A percentile compares a stretch with the other conserved stretches of the same genome.
phyloP scores from a whole-genome alignment of 2,113 vertebrate species.

The Anolis sagrei region DNA sequence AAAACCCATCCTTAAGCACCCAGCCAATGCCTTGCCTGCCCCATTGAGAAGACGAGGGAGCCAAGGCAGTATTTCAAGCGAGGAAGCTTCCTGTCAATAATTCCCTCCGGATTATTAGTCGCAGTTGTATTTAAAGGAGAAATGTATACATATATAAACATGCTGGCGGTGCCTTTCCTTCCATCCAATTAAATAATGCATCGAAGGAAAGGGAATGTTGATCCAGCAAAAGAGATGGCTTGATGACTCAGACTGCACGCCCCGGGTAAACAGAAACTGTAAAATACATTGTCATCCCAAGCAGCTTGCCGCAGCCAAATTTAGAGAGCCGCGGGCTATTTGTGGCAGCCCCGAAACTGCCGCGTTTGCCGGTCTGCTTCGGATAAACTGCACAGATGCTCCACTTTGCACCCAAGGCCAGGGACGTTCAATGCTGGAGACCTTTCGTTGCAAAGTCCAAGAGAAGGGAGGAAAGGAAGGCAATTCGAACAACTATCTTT shows the following conservation, averaged over 20 bases:
- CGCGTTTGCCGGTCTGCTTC: not conserved
- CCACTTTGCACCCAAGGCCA: not conserved
- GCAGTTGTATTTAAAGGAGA: not conserved
- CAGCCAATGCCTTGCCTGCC: not conserved
- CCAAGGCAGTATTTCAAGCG: not conserved
- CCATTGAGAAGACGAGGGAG: not conserved
- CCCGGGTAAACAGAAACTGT: constrained; percentile 17
- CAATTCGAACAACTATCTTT: not conserved
- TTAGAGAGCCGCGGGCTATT: constrained; percentile 31
- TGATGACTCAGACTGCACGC: not conserved
- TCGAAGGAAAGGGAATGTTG: constrained; percentile 50
- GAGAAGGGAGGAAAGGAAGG: constrained; percentile 43
- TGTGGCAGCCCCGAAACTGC: not conserved
- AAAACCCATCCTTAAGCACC: constrained; percentile 41
- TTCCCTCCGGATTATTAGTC: not conserved
- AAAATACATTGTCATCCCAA: not conserved
- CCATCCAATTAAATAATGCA: constrained; percentile 43
- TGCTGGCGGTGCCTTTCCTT: not conserved
- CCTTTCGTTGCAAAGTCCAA: constrained; percentile 36
- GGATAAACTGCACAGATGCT: constrained; percentile 22
- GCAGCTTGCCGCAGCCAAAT: constrained; percentile 2
- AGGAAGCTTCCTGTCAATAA: rapidly evolving
- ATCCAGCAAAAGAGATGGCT: constrained; percentile 28
- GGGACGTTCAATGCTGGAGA: not conserved
- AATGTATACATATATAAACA: not conserved